phyloP scores from a whole-genome alignment of 2,113 vertebrate species.

The Hippopotamus amphibius region DNA sequence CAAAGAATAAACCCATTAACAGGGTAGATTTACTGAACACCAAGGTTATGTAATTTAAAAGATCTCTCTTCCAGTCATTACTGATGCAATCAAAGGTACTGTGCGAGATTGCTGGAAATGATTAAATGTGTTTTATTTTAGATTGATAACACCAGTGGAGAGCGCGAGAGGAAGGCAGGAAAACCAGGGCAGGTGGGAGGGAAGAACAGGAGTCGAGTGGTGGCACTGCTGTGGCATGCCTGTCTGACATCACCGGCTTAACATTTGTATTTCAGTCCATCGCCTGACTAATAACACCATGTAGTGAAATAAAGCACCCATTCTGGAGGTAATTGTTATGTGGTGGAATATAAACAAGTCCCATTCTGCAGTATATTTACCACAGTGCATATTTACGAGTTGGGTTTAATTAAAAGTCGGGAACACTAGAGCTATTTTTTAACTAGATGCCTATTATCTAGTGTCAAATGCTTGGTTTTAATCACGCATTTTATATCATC shows the following conservation, averaged over 20 bases:
- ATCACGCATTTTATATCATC: conserved; percentile 90
- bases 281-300: conserved; percentile 84
- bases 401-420: conserved; percentile 90
- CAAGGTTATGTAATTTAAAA: conserved; percentile 76
- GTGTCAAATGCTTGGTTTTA: conserved; percentile 91
- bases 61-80: conserved; percentile 52
- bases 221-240: conserved; percentile 29
- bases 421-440: conserved; percentile 88
- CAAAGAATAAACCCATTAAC: conserved; percentile 74
- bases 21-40: conserved; percentile 67
- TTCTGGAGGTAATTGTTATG: conserved; percentile 89
- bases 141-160: conserved; percentile 76
- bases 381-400: conserved; percentile 89
- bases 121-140: conserved; percentile 84
- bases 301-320: conserved; percentile 87
- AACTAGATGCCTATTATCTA: conserved; percentile 89
- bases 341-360: conserved; percentile 88
- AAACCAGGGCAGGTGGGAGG: conserved; percentile 48
- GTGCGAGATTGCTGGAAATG: conserved; percentile 80
- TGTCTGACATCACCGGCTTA: conserved; percentile 79
- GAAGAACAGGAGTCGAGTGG: neutral
- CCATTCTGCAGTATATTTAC: conserved; percentile 88
- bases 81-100: conserved; percentile 74
- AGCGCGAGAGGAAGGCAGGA: neutral
- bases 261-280: conserved; percentile 86